Evolutionary conservation across 2,797 vertebrate genomes (phyloP).

Genomic region (Podarcis siculus): DNA sequence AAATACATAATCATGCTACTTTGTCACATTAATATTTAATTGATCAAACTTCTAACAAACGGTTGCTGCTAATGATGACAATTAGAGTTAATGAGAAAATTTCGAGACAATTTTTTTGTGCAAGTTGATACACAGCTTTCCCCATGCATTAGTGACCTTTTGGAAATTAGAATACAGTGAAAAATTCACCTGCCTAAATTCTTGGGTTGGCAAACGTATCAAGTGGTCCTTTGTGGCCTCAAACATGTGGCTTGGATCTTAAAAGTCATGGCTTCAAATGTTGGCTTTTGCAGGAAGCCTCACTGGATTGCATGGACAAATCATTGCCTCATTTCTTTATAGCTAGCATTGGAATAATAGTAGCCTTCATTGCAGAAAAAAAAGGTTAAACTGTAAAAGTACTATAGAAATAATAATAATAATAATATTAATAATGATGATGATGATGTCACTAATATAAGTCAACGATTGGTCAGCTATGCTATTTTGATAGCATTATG

Average conservation of each 20-base stretch:
- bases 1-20: conserved; percentile 24
- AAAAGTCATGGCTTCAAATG: background rate
- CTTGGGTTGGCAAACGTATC: background rate
- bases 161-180: background rate
- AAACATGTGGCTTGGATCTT: background rate
- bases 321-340: background rate
- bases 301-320: background rate
- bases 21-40: background rate
- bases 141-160: background rate
- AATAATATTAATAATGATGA: background rate
- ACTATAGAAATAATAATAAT: background rate
- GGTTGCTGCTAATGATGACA: background rate
- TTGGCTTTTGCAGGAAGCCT: background rate
- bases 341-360: background rate
- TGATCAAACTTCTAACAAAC: background rate
- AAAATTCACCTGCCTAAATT: background rate
- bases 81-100: background rate
- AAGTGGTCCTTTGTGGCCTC: background rate
- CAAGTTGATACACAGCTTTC: background rate
- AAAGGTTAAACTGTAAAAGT: background rate
- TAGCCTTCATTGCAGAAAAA: background rate
- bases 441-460: background rate
- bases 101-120: background rate
- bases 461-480: background rate
- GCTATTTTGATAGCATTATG: background rate